Evolutionary conservation across 2,888 invertebrate genomes (phyloP).

Genomic region (Drosophila anomalata): DNA sequence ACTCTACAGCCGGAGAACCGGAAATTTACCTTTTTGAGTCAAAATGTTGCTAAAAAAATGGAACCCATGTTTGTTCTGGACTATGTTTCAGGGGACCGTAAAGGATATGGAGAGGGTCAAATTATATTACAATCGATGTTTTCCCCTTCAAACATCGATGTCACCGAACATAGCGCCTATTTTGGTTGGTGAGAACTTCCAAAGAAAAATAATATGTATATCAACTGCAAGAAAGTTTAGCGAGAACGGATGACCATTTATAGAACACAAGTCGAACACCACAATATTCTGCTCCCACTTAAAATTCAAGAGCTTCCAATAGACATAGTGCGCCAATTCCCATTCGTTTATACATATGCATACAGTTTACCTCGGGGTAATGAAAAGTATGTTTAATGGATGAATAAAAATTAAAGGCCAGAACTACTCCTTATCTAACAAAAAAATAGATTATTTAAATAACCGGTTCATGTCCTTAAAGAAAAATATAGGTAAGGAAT

Average conservation of each 20-base stretch:
- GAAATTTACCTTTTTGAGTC: too few species aligned
- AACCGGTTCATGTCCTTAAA: slow-evolving; percentile 4
- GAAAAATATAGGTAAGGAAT: slow-evolving; percentile 13
- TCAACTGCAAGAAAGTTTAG: slow-evolving; percentile 5
- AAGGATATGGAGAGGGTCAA: too few species aligned
- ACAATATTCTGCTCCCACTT: slow-evolving; percentile 11
- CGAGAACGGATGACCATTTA: slow-evolving; percentile 18
- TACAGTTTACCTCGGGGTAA: slow-evolving; percentile 1
- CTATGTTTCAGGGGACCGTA: too few species aligned
- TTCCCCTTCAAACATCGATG: too few species aligned
- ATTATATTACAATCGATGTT: too few species aligned
- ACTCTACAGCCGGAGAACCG: too few species aligned
- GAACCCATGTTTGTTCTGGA: too few species aligned
- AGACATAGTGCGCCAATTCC: too few species aligned
- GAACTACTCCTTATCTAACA: slow-evolving; percentile 2
- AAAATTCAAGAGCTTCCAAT: slow-evolving; percentile 10
- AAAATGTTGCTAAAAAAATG: too few species aligned
- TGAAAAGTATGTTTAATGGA: slow-evolving; percentile 11
- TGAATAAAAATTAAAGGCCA: slow-evolving; percentile 14
- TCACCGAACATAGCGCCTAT: slow-evolving; percentile 3
- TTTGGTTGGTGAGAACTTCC: slow-evolving; percentile 8
- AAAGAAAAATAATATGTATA: slow-evolving; percentile 8
- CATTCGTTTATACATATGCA: not conserved
- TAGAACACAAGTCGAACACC: slow-evolving; percentile 3
- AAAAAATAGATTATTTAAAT: not conserved